Evolutionary conservation across 2,888 invertebrate species (phyloP).

Genomic region (Trissolcus japonicus): DNA sequence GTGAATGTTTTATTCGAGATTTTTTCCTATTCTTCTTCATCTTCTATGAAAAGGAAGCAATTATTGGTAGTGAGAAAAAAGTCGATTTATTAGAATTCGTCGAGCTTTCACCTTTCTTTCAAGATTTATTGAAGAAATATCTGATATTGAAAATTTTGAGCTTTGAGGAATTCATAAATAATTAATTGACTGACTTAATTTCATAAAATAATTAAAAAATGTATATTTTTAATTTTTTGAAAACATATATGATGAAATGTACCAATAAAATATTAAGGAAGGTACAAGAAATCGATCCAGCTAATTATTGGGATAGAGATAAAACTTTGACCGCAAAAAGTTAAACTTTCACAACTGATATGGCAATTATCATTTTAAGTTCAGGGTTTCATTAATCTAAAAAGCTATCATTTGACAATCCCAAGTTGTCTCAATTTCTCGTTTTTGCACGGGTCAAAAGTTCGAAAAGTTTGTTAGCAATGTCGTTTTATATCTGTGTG

Average conservation of each 20-base stretch:
- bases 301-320: too few species aligned
- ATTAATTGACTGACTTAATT: too few species aligned
- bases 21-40: conserved; percentile 10
- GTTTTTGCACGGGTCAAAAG: conserved; percentile 27
- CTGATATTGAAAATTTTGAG: too few species aligned
- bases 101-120: too few species aligned
- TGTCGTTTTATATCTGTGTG: conserved; percentile 50
- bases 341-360: conserved; percentile 10
- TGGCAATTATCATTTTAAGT: conserved; percentile 25
- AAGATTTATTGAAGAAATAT: too few species aligned
- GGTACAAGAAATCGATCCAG: too few species aligned
- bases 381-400: conserved; percentile 19
- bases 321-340: too few species aligned
- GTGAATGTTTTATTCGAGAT: conserved; percentile 26
- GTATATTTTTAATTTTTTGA: too few species aligned
- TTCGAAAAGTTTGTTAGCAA: conserved; percentile 54
- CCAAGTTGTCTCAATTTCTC: conserved; percentile 21
- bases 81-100: conserved; percentile 21
- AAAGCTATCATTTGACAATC: conserved; percentile 14
- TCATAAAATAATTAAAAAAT: too few species aligned
- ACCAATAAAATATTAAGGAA: too few species aligned
- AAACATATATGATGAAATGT: too few species aligned
- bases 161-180: too few species aligned
- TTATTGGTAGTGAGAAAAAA: conserved; percentile 15
- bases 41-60: conserved; percentile 12